Evolutionary conservation across 2,113 vertebrate genomes (phyloP).

Genomic region (cattle (Bos taurus)): DNA sequence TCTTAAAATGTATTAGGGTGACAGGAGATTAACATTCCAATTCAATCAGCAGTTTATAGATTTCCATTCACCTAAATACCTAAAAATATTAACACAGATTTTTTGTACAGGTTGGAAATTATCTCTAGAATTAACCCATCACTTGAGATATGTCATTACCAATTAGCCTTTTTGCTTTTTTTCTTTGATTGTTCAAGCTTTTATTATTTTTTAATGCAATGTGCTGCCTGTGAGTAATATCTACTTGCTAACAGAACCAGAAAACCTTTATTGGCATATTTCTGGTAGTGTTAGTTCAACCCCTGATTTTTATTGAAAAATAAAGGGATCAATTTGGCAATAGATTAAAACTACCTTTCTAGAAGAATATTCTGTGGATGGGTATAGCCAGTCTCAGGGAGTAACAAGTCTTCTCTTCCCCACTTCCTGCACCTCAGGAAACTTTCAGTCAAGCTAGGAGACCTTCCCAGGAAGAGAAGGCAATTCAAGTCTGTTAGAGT

Average conservation of each 20-base stretch:
- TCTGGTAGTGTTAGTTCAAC: background rate
- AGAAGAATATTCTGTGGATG: background rate
- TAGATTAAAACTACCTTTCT: background rate
- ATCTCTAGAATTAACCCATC: background rate
- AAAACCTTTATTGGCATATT: background rate
- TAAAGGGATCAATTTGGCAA: background rate
- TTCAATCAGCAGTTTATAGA: background rate
- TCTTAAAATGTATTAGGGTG: slow-evolving; percentile 7
- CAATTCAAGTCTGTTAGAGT: background rate
- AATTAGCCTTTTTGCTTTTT: background rate
- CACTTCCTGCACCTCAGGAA: background rate
- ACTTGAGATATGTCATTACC: background rate
- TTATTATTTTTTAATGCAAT: background rate
- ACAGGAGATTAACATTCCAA: slow-evolving; percentile 33
- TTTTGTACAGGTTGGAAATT: slow-evolving; percentile 4
- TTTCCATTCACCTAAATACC: slow-evolving; percentile 2
- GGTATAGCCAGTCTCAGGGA: background rate
- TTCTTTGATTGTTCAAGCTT: background rate
- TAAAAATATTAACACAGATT: slow-evolving; percentile 9
- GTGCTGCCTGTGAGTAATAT: background rate
- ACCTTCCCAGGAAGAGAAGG: background rate
- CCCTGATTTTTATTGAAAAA: background rate
- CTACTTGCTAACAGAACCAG: background rate
- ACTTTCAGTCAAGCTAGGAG: background rate
- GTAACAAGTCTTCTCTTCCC: background rate